Evolutionary conservation across 2,113 vertebrate species (phyloP).

Genomic region (Perccottus glenii): DNA sequence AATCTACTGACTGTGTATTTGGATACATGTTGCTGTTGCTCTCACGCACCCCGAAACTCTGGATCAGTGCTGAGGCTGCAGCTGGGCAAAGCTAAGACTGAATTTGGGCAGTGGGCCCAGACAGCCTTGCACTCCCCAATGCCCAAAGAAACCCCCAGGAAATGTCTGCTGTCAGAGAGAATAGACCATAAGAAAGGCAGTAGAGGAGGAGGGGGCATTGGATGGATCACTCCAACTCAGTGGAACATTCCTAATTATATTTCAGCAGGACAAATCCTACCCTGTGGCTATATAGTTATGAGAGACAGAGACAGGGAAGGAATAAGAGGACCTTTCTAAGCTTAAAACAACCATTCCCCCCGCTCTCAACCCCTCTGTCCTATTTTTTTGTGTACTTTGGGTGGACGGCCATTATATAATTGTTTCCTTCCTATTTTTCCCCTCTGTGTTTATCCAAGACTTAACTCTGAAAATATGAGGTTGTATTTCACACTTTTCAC

Average conservation of each 20-base stretch:
- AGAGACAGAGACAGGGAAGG: slow-evolving; percentile 46
- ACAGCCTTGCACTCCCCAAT: slow-evolving; percentile 52
- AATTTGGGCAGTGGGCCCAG: slow-evolving; percentile 67
- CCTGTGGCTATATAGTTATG: slow-evolving; percentile 58
- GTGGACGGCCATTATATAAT: slow-evolving; percentile 35
- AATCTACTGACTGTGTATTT: slow-evolving; percentile 59
- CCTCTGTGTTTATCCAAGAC: slow-evolving; percentile 34
- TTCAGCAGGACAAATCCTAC: slow-evolving; percentile 67
- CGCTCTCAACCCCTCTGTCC: slow-evolving; percentile 10
- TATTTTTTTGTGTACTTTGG: slow-evolving; percentile 35
- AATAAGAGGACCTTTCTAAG: slow-evolving; percentile 37
- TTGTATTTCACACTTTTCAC: slow-evolving; percentile 55
- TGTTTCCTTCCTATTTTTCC: slow-evolving; percentile 60
- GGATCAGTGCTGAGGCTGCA: slow-evolving; percentile 62
- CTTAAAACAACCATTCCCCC: slow-evolving; percentile 17
- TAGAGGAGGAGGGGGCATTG: slow-evolving; percentile 12
- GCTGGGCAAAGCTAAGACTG: slow-evolving; percentile 65
- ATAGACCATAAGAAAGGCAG: slow-evolving; percentile 56
- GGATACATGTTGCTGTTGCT: slow-evolving; percentile 54
- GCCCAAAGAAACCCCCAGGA: slow-evolving; percentile 68
- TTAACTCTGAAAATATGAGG: slow-evolving; percentile 35
- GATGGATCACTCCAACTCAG: slow-evolving; percentile 52
- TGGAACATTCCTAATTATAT: slow-evolving; percentile 74
- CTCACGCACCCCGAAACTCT: slow-evolving; percentile 65
- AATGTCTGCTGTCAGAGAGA: slow-evolving; percentile 70